These are phyloP conservation scores for Entomobrya multifasciata DNA, from an alignment of 2,888 invertebrate genomes.

Conservation along the genomic window DNA sequence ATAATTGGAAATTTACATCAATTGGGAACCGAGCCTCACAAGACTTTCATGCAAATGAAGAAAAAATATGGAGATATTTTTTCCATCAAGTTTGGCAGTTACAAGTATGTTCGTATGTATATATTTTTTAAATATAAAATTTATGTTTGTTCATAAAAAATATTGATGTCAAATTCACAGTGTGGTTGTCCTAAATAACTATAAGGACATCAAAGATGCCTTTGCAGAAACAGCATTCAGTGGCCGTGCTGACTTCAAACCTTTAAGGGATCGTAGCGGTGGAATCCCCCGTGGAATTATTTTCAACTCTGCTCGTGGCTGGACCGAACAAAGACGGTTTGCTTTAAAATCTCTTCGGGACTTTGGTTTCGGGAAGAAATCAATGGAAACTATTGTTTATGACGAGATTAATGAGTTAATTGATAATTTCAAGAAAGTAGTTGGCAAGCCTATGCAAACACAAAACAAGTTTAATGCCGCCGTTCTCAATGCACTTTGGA, in stretches of 20 bases:
- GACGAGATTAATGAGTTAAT: slow-evolving; percentile 66
- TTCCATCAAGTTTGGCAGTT: slow-evolving; percentile 39
- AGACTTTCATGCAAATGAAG: slow-evolving; percentile 56
- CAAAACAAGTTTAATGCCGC: slow-evolving; percentile 74
- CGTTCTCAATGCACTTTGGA: slow-evolving; percentile 75
- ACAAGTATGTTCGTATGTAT: background rate
- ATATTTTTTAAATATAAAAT: background rate
- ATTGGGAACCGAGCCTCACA: slow-evolving; percentile 61
- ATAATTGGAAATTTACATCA: slow-evolving; percentile 70
- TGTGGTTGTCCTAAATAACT: slow-evolving; percentile 73
- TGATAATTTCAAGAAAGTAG: slow-evolving; percentile 66
- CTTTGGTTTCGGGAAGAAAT: slow-evolving; percentile 74
- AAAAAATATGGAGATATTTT: slow-evolving; percentile 68
- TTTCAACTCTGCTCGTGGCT: slow-evolving; percentile 59
- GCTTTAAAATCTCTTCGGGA: slow-evolving; percentile 71
- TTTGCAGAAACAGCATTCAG: slow-evolving; percentile 68
- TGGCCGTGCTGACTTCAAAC: slow-evolving; percentile 63
- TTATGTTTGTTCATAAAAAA: too few relatives aligned
- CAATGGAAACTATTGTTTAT: slow-evolving; percentile 60
- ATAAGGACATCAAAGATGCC: slow-evolving; percentile 74
- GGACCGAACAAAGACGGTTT: slow-evolving; percentile 72
- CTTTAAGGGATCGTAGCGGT: slow-evolving; percentile 61
- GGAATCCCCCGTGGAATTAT: slow-evolving; percentile 73
- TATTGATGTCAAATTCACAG: too few relatives aligned
- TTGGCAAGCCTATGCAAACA: slow-evolving; percentile 65